These are phyloP conservation scores for Phyllostomus discolor DNA, from an alignment of 2,113 vertebrate genomes.

Conservation along the genomic window DNA sequence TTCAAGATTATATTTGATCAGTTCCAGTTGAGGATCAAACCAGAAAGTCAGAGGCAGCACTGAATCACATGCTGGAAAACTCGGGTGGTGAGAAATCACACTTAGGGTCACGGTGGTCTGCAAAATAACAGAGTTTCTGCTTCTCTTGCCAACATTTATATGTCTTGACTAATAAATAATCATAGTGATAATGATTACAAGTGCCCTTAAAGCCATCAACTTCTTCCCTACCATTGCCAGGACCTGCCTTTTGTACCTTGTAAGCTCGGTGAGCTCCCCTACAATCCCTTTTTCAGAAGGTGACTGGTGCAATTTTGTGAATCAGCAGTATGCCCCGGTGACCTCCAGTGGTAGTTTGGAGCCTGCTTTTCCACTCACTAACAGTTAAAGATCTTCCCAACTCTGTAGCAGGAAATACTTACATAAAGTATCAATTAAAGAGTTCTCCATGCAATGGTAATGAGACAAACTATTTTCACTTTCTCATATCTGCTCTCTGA, in stretches of 20 bases:
- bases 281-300: not conserved
- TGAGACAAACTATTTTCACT: constrained; percentile 17
- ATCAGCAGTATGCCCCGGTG: not conserved
- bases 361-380: constrained; percentile 20
- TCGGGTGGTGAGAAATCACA: not conserved
- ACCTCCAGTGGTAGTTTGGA: constrained; percentile 22
- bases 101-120: not conserved
- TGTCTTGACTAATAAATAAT: constrained; percentile 66
- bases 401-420: constrained; percentile 41
- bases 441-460: constrained; percentile 32
- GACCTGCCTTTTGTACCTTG: not conserved
- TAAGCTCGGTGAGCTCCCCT: not conserved
- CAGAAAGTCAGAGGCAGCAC: not conserved
- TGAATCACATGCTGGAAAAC: not conserved
- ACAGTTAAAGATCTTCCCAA: constrained; percentile 52
- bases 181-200: not conserved
- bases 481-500: constrained; percentile 32
- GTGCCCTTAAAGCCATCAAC: constrained; percentile 6
- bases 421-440: constrained; percentile 35
- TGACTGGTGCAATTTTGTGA: not conserved
- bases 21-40: not conserved
- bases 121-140: not conserved
- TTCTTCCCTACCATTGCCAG: constrained; percentile 29
- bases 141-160: constrained; percentile 34
- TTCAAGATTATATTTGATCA: not conserved